Percentiles rank a stretch among this genome's conserved stretches.
Conservation (phyloP, 2,113 vertebrate genomes). For the Grallaria varia region DNA sequence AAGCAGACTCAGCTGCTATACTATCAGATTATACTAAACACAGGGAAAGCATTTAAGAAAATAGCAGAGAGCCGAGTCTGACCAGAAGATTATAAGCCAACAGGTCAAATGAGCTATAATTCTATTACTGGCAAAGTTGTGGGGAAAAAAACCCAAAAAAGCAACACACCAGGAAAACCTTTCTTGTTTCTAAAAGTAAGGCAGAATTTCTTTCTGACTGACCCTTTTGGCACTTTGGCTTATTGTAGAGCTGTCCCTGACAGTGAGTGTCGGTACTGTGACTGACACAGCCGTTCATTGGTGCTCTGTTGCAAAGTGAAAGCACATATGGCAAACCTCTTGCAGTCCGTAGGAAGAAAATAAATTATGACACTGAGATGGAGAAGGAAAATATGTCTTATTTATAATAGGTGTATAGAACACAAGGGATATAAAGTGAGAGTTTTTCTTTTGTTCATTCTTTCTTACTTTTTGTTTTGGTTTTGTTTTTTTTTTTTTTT, state of each 20-base stretch:
- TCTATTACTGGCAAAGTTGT: slow-evolving; percentile 34
- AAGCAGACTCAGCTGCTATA: slow-evolving; percentile 87
- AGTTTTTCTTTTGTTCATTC: slow-evolving; percentile 59
- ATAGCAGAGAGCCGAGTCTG: slow-evolving; percentile 73
- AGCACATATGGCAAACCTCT: slow-evolving; percentile 80
- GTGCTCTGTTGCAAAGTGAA: slow-evolving; percentile 78
- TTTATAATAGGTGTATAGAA: slow-evolving; percentile 93
- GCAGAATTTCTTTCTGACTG: slow-evolving; percentile 26
- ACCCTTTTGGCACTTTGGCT: slow-evolving; percentile 69
- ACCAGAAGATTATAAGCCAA: slow-evolving; percentile 61
- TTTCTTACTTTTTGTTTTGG: slow-evolving; percentile 14
- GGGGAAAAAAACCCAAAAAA: neutral
- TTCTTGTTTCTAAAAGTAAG: slow-evolving; percentile 54
- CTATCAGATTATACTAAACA: slow-evolving; percentile 71
- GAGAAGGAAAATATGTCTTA: slow-evolving; percentile 77
- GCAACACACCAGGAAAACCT: neutral
- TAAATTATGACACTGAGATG: slow-evolving; percentile 68
- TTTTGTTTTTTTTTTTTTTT: slow-evolving; percentile 41
- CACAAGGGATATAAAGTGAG: slow-evolving; percentile 81
- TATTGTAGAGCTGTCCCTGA: slow-evolving; percentile 53
- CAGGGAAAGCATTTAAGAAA: slow-evolving; percentile 73
- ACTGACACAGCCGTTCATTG: slow-evolving; percentile 58
- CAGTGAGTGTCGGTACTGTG: slow-evolving; percentile 29
- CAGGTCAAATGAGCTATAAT: slow-evolving; percentile 70
- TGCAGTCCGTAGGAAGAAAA: slow-evolving; percentile 66